Base-by-base conservation (phyloP, 1,140 invertebrate species). In the Apolygus lucorum region DNA sequence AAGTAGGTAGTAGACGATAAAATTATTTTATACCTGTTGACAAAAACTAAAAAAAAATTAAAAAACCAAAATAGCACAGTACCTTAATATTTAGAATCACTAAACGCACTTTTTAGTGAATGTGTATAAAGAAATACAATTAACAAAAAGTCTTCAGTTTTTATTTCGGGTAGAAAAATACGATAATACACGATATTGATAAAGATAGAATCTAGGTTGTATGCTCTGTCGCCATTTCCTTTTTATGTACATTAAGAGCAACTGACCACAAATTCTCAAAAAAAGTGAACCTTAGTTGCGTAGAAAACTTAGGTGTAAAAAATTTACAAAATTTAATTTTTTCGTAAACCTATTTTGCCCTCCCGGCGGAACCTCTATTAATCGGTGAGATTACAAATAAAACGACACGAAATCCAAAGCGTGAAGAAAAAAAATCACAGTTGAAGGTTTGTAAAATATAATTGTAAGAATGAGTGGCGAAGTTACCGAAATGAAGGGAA, bases 81-180 rank as follows among this genome's bases (percentile, higher is more conserved):
- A 59, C 11, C 22, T 11, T 42, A 8, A 17, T 59, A n/a, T n/a
- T n/a, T n/a, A 59, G 54, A 11, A 59, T 59, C 54, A 59, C 54
- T 59, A 59, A 59, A 59, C 11, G 54, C 54, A 59, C 54, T 22
- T 59, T n/a, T 59, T 59, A 59, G 54, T 59, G 54, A 59, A 59
- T 59, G 54, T 59, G 11, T 59, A 59, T 17, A 11, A 17, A 14
- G 11, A 11, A 59, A 59, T 59, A 8, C 54, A 42, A 8, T 42
- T 4, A 17, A 42, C 4, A 42, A 8, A 42, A 42, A 42, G 54
- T 24, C 54, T 59, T 59, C 54, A 59, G 54, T 59, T 42, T 8
- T 42, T n/a, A n/a, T n/a, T n/a, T 42, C 17, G 34, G 34, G 34
- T 42, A 42, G 34, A 17, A 17, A 42, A 42, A 42, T 42, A 42